Base-by-base conservation (phyloP, 2,797 vertebrate species). In the Chaenodraco wilsoni region DNA sequence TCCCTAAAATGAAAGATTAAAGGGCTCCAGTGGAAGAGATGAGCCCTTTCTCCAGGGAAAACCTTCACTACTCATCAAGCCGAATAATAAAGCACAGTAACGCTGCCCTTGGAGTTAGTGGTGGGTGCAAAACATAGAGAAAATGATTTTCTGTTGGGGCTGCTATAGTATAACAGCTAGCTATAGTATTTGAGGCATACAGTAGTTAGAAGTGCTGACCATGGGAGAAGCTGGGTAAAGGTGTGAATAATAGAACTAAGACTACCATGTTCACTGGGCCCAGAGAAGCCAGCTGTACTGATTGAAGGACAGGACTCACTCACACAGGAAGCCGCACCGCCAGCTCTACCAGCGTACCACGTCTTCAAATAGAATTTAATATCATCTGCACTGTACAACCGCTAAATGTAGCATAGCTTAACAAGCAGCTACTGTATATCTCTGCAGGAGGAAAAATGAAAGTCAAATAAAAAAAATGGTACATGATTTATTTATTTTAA, bases 241-340 rank as follows among this genome's bases (percentile, higher is more conserved):
- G 63, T 80, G 65, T 91, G 62, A 92, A 92, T 92, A 90, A 92
- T 89, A 90, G 76, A 92, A 88, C 84, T 79, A 44, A 85, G 56
- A 48, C 71, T 15, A 37, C 17, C 40, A 23, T 45, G 59, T 70
- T 83, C 55, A 51, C 45, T 4, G 55, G 54, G 45, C 61, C 52
- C 16, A 49, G 70, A 80, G 59, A 65, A 82, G 65, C 64, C 61
- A 46, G 65, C 67, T 59, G 6, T 37, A 44, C 15, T 62, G 78
- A 76, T 61, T 62, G 64, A 73, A 63, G 52, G 40, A 71, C 45
- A 54, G 43, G 72, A 68, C 54, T 83, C 59, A 62, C 37, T 57
- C 69, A 74, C 31, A 5, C 52, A 79, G 57, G 60, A 82, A 80
- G 50, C 60, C 10, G 10, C 65, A 21, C 51, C 21, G 76, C 63